phyloP scores from a whole-genome alignment of 2,888 invertebrate genomes.

The Hydropsyche betteni region DNA sequence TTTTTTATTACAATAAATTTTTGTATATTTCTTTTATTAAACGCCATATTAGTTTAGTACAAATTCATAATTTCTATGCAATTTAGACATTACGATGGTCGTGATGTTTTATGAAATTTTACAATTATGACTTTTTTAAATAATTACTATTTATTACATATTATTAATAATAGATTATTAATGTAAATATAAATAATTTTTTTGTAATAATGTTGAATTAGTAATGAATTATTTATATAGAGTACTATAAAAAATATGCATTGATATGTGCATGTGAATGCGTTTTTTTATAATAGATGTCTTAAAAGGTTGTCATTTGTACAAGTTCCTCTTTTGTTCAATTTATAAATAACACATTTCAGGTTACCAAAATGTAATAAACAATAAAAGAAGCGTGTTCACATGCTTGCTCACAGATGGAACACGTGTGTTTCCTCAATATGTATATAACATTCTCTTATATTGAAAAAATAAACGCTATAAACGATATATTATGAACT shows the following conservation, averaged over 20 bases:
- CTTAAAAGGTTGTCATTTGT: conserved; percentile 13
- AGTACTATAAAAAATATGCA: no score
- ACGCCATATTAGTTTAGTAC: conserved; percentile 37
- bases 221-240: no score
- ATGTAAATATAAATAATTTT: conserved; percentile 15
- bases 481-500: no score
- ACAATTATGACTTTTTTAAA: not conserved
- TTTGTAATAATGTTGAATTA: conserved; percentile 25
- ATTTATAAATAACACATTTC: not conserved
- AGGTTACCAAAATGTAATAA: no score
- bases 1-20: conserved; percentile 6
- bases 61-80: conserved; percentile 19
- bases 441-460: no score
- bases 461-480: no score
- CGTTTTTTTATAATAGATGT: conserved; percentile 18
- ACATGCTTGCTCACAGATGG: no score
- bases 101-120: not conserved
- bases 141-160: conserved; percentile 24
- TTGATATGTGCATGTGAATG: conserved; percentile 7
- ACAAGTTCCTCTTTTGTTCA: conserved; percentile 15
- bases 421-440: no score
- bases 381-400: no score
- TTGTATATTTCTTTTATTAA: not conserved
- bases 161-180: not conserved
- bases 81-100: not conserved